Evolutionary conservation across 64 coral and sea anemone species (phyloP).

Genomic region (Pachyseris speciosa): DNA sequence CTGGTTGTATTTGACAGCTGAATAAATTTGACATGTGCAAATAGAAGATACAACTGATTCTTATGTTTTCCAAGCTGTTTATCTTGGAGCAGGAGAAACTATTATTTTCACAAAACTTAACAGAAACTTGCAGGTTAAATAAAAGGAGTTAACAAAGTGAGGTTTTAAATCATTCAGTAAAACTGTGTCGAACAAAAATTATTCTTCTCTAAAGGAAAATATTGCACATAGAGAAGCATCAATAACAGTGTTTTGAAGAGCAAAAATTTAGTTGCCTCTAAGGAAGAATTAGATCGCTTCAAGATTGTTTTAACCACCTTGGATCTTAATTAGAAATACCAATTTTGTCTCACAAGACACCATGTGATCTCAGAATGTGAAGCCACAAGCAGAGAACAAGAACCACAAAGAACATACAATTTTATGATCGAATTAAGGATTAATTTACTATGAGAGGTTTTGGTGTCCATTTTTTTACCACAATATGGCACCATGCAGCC

Average conservation of each 20-base stretch:
- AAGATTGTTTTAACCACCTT: no score
- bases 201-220: neutral
- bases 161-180: neutral
- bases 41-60: neutral
- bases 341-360: no score
- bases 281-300: neutral
- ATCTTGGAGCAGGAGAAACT: conserved; percentile 3
- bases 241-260: no score
- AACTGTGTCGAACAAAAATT: no score
- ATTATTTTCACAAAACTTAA: conserved; percentile 12
- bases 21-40: neutral
- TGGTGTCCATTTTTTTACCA: neutral
- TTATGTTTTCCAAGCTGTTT: conserved; percentile 8
- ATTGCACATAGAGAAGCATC: neutral
- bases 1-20: conserved; percentile 13
- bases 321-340: no score
- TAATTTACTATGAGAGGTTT: conserved; percentile 1
- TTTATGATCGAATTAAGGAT: neutral
- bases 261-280: neutral
- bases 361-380: neutral
- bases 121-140: neutral
- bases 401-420: conserved; percentile 16
- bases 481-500: conserved; percentile 30
- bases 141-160: neutral
- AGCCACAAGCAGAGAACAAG: conserved; percentile 3